phyloP scores from a whole-genome alignment of 2,888 invertebrate genomes.

The Mesorhabditis belari region DNA sequence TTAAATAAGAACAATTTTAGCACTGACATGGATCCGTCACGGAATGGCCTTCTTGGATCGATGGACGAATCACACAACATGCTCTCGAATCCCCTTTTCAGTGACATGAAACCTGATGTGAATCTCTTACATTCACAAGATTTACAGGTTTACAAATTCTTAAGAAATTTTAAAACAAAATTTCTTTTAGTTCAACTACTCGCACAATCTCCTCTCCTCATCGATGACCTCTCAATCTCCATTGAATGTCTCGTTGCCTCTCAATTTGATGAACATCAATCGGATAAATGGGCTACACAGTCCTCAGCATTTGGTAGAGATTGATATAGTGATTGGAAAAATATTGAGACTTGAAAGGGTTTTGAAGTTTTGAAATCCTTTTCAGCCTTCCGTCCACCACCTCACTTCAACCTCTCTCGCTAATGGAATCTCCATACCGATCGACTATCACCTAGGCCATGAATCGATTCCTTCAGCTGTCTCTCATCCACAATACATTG shows the following conservation, averaged over 20 bases:
- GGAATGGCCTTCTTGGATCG: slow-evolving; percentile 1
- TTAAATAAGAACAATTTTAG: too few relatives aligned
- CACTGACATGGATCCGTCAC: neutral
- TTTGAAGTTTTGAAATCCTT: neutral
- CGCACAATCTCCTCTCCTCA: neutral
- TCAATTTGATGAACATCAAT: neutral
- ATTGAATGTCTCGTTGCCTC: neutral
- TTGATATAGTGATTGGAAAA: neutral
- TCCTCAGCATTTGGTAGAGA: slow-evolving; percentile 20
- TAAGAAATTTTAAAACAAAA: neutral
- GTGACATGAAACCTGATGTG: slow-evolving; percentile 3
- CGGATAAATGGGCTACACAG: slow-evolving; percentile 3
- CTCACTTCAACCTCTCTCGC: slow-evolving; percentile 26
- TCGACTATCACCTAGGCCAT: slow-evolving; percentile 18
- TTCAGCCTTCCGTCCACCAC: slow-evolving; percentile 39
- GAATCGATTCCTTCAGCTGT: slow-evolving; percentile 2
- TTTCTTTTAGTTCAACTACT: neutral
- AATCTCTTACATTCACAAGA: neutral
- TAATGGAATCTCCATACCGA: slow-evolving; percentile 6
- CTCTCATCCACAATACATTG: slow-evolving; percentile 30
- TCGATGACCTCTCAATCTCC: neutral
- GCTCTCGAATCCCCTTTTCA: slow-evolving; percentile 1
- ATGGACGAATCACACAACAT: slow-evolving; percentile 5
- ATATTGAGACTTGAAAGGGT: too few relatives aligned
- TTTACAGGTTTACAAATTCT: neutral